Percentiles rank a stretch among this genome's conserved stretches.
Evolutionary conservation across 2,113 vertebrate species (phyloP).

Genomic region (Butorides virescens): DNA sequence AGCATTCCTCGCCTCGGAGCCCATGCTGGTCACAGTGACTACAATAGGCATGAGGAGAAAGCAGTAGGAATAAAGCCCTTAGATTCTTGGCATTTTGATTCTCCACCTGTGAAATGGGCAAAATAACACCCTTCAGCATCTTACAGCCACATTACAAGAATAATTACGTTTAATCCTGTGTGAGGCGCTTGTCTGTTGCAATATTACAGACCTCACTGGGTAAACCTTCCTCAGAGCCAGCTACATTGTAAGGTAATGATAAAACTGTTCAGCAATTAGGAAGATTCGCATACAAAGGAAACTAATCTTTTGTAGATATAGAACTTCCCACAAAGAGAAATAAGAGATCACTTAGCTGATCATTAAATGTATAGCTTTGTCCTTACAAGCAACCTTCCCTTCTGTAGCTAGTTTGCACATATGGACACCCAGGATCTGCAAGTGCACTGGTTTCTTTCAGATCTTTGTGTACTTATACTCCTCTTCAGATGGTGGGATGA

Average conservation of each 20-base stretch:
- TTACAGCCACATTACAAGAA: neutral
- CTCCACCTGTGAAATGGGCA: neutral
- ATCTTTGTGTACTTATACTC: neutral
- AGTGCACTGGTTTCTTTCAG: neutral
- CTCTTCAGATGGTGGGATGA: neutral
- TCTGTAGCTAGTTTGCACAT: neutral
- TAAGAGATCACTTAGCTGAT: neutral
- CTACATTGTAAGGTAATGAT: accelerated
- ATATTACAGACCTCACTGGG: neutral
- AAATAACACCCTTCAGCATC: neutral
- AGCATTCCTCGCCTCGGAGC: neutral
- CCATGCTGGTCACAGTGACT: accelerated
- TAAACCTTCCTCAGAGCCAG: neutral
- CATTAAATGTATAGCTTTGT: neutral
- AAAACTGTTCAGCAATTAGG: neutral
- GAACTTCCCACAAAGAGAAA: neutral
- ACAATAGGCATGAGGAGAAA: neutral
- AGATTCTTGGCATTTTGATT: neutral
- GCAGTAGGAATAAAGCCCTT: neutral
- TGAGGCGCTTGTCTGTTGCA: neutral
- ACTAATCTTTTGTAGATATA: neutral
- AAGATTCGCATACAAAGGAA: neutral
- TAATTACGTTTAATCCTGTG: neutral
- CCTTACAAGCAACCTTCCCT: neutral
- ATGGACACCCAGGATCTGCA: neutral